These are phyloP conservation scores for Zoanthus sociatus DNA, from an alignment of 92 coral and sea anemone genomes.

Conservation along the genomic window DNA sequence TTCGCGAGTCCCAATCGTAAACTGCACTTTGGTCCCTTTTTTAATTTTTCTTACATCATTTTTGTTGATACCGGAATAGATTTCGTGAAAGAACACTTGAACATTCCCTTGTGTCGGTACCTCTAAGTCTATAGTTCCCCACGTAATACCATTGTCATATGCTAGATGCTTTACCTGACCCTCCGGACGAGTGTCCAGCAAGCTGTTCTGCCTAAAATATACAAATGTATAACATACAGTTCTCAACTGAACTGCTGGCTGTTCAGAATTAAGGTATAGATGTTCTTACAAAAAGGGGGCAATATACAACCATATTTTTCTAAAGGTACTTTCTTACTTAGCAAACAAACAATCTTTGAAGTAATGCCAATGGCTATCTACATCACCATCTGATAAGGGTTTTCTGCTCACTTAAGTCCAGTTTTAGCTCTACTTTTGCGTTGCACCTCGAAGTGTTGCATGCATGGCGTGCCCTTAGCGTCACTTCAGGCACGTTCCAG, in stretches of 20 bases:
- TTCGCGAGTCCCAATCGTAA: constrained; percentile 26
- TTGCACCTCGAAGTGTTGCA: too few relatives aligned
- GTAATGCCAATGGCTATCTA: too few relatives aligned
- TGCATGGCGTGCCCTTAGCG: too few relatives aligned
- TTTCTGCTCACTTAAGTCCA: too few relatives aligned
- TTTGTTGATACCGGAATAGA: constrained; percentile 35
- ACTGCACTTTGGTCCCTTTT: constrained; percentile 50
- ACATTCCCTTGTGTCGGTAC: neutral
- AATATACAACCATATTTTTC: too few relatives aligned
- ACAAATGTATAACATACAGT: neutral
- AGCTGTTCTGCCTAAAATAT: neutral
- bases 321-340: too few relatives aligned
- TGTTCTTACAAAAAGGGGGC: too few relatives aligned
- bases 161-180: constrained; percentile 38
- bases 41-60: constrained; percentile 5
- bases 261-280: neutral
- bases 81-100: neutral
- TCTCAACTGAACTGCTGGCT: neutral
- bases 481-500: too few relatives aligned
- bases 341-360: too few relatives aligned
- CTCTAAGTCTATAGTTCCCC: constrained; percentile 41
- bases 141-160: neutral
- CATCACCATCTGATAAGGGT: too few relatives aligned
- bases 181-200: constrained; percentile 58
- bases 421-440: too few relatives aligned